phyloP scores from a whole-genome alignment of 2,113 vertebrate genomes.

The Coptodon bakossiorum region DNA sequence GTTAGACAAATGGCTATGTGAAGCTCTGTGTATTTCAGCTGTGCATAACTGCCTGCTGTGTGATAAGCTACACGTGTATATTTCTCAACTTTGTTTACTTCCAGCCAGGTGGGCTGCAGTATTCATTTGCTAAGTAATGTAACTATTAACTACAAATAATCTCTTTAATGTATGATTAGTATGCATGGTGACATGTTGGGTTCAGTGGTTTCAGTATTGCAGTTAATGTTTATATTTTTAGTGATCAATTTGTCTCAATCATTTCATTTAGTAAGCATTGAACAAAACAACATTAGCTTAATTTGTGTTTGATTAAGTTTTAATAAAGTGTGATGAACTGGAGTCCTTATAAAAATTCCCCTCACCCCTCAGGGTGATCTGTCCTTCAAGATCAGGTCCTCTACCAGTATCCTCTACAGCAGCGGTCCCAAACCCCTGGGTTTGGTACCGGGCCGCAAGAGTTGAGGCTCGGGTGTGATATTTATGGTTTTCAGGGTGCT shows the following conservation, averaged over 20 bases:
- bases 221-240: background rate
- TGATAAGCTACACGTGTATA: background rate
- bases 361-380: background rate
- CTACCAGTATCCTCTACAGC: background rate
- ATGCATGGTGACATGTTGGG: background rate
- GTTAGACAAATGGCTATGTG: background rate
- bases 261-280: background rate
- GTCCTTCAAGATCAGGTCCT: background rate
- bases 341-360: background rate
- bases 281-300: background rate
- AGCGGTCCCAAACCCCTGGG: background rate
- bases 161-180: background rate
- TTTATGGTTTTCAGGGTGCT: background rate
- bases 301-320: constrained; percentile 14
- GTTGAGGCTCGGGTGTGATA: background rate
- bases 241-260: background rate
- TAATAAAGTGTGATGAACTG: constrained; percentile 25
- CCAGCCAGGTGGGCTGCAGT: background rate
- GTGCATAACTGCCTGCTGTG: background rate
- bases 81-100: background rate
- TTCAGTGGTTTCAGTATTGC: background rate
- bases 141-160: constrained; percentile 8
- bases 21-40: background rate
- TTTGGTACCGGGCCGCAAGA: rapidly evolving
- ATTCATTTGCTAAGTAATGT: background rate